Conservation (phyloP, 2,113 vertebrate species). For the Poeciliopsis prolifica region DNA sequence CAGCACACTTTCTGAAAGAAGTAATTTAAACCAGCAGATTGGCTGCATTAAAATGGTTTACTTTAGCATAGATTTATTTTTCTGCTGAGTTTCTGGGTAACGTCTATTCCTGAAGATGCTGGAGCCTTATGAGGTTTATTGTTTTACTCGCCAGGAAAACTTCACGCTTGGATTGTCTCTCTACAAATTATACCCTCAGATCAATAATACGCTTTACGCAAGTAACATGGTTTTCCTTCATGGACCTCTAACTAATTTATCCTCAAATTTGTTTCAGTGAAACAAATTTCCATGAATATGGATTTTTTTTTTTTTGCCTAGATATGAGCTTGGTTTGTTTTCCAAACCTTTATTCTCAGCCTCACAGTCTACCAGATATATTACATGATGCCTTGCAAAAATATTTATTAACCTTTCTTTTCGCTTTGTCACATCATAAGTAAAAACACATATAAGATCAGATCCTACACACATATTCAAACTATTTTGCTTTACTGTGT, state of each 20-base stretch:
- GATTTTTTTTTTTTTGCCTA: constrained; percentile 64
- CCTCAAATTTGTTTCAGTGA: constrained; percentile 70
- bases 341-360: constrained; percentile 45
- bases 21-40: constrained; percentile 34
- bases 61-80: constrained; percentile 29
- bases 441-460: neutral
- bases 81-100: constrained; percentile 46
- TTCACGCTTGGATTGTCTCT: constrained; percentile 34
- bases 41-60: constrained; percentile 22
- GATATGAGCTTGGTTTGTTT: constrained; percentile 73
- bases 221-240: constrained; percentile 69
- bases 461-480: neutral
- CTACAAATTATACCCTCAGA: constrained; percentile 32
- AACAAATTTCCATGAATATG: constrained; percentile 69
- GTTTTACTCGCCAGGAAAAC: constrained; percentile 59
- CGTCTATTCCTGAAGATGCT: constrained; percentile 26
- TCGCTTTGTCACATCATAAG: neutral
- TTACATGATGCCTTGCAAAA: constrained; percentile 4
- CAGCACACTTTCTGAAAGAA: constrained; percentile 33
- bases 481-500: neutral
- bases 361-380: constrained; percentile 52
- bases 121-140: constrained; percentile 31
- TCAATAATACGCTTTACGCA: constrained; percentile 64
- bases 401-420: neutral
- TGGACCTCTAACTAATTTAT: constrained; percentile 64